Evolutionary conservation across 2,888 invertebrate species (phyloP).

Genomic region (Dilophus febrilis): DNA sequence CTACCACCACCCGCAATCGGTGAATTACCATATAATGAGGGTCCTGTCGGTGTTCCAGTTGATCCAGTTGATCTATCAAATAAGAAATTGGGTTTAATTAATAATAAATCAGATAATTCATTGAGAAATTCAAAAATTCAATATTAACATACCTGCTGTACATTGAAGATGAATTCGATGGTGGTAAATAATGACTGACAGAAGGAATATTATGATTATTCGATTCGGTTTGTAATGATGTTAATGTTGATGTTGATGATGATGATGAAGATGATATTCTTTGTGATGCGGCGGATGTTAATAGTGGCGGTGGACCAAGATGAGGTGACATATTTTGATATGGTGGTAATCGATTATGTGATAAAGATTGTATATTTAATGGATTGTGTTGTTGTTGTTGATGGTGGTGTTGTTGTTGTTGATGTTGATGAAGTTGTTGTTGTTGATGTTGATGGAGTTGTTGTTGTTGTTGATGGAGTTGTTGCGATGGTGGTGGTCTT

Average conservation of each 20-base stretch:
- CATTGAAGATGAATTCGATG: neutral
- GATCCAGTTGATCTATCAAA: neutral
- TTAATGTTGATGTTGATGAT: neutral
- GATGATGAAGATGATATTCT: neutral
- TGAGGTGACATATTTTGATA: conserved; percentile 2
- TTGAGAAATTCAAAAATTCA: neutral
- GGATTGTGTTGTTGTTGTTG: conserved; percentile 3
- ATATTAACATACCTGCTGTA: neutral
- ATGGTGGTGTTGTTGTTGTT: conserved; percentile 7
- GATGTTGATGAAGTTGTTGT: conserved; percentile 10
- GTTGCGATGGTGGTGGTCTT: conserved; percentile 4
- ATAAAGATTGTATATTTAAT: neutral
- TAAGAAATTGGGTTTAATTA: neutral
- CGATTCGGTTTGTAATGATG: neutral
- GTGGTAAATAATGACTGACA: neutral
- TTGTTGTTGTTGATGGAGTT: conserved; percentile 5
- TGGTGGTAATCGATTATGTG: neutral
- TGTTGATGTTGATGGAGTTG: conserved; percentile 5
- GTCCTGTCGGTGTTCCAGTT: neutral
- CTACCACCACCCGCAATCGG: too few relatives aligned
- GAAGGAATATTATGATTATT: neutral
- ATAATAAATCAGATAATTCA: neutral
- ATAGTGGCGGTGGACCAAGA: conserved; percentile 3
- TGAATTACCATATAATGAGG: neutral
- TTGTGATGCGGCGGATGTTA: neutral